Percentiles rank a stretch among this genome's conserved stretches.
Conservation (phyloP, 1,140 invertebrate species). For the Diabrotica virgifera region DNA sequence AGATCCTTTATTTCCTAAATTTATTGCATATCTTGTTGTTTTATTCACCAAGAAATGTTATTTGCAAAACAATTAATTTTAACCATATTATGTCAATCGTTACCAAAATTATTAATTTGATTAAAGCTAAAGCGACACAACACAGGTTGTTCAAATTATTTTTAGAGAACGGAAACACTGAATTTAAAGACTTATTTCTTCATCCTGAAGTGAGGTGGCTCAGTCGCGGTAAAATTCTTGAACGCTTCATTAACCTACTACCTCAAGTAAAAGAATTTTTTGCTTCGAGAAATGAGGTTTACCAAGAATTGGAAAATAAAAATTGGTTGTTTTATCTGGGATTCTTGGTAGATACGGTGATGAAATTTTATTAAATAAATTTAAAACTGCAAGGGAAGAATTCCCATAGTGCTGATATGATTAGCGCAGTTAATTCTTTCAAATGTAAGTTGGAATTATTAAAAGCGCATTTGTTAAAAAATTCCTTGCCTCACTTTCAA, state of each 20-base stretch:
- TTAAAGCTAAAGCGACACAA: slow-evolving; percentile 22
- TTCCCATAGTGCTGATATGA: too few species aligned
- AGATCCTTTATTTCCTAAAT: slow-evolving; percentile 25
- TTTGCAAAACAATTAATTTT: slow-evolving; percentile 23
- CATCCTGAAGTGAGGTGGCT: slow-evolving; percentile 25
- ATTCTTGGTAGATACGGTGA: too few species aligned
- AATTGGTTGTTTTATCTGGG: too few species aligned
- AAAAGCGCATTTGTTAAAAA: too few species aligned
- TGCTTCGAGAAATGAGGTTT: slow-evolving; percentile 14
- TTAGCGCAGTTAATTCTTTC: too few species aligned
- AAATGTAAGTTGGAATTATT: too few species aligned
- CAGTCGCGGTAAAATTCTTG: slow-evolving; percentile 25
- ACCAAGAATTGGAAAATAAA: too few species aligned
- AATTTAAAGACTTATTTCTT: slow-evolving; percentile 22
- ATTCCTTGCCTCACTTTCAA: too few species aligned
- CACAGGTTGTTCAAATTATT: slow-evolving; percentile 26
- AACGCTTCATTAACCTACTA: slow-evolving; percentile 22
- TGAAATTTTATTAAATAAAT: too few species aligned
- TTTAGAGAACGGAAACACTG: slow-evolving; percentile 24
- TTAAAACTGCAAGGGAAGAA: too few species aligned
- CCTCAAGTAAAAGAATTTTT: slow-evolving; percentile 28
- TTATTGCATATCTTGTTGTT: slow-evolving; percentile 26
- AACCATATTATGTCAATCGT: too few species aligned
- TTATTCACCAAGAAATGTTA: slow-evolving; percentile 24
- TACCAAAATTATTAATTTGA: slow-evolving; percentile 25